Conservation (phyloP, 2,888 invertebrate species). For the Eledone cirrhosa region DNA sequence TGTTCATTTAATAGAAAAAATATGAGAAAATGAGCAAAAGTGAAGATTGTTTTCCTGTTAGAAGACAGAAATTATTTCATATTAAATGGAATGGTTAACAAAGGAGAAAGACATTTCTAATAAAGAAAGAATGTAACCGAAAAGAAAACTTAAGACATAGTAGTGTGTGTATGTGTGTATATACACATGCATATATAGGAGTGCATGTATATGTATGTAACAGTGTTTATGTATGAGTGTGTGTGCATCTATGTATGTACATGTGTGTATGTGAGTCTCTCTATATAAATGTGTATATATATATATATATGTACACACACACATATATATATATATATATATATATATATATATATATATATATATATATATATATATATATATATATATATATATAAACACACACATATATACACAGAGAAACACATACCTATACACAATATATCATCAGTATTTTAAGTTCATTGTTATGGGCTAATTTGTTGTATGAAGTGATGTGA, state of each 20-base stretch:
- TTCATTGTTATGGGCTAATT: no score
- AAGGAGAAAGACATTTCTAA: no score
- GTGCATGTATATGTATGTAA: background rate
- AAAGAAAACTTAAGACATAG: no score
- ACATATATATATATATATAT: slow-evolving; percentile 1
- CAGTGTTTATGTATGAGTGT: background rate
- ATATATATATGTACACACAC: background rate
- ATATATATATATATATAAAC: slow-evolving; percentile 15
- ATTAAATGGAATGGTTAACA: no score
- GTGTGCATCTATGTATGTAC: background rate
- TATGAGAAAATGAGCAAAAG: no score
- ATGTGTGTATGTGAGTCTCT: background rate
- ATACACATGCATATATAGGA: background rate
- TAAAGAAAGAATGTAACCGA: no score
- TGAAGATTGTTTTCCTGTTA: no score
- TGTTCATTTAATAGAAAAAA: no score
- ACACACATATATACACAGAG: background rate
- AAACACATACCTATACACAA: background rate
- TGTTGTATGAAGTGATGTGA: no score
- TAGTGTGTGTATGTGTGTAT: background rate
- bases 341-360: slow-evolving; percentile 11
- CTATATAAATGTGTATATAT: background rate
- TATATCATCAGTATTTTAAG: background rate
- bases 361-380: slow-evolving; percentile 7
- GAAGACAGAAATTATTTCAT: no score